Base-by-base conservation (phyloP, 1,140 invertebrate species). In the Drosophila simulans region DNA sequence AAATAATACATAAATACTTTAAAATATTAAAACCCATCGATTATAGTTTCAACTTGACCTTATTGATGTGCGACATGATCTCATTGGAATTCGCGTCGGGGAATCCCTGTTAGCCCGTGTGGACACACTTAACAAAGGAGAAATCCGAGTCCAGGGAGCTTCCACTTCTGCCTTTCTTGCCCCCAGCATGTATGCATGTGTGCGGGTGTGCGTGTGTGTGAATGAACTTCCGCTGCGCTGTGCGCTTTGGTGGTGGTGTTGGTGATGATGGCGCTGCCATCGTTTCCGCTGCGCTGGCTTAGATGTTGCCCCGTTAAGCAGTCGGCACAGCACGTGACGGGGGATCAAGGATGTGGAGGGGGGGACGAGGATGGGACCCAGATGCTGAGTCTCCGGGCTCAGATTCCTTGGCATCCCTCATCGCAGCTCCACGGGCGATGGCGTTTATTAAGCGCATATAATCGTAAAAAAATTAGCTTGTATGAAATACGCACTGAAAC, bases 381-480 rank as follows among this genome's bases (percentile, higher is more conserved):
- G 42, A 39, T 56, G 64, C 49, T 17, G 68, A 49, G 64, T 35
- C 64, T 57, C 65, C 27, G 43, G 20, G 34, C 34, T 27, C 12
- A 12, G 64, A 68, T 68, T 78, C 69, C 64, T 34, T 62, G 71
- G 75, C 57, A 79, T 58, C 48, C 62, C 42, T 49, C 40, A 64
- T 46, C 34, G 60, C 37, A 43, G 71, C 79, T 82, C 62, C 62
- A 82, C 68, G 40, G 78, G 60, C 70, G 39, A 53, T 75, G 55
- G 72, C 58, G 69, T 78, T 82, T 82, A 82, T 82, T 78, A 82
- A 77, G 58, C 64, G 68, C 62, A 74, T 77, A 82, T 82, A 77
- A 82, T 74, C 79, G 69, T 82, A 82, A 82, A 82, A 77, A 82
- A 78, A 82, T 82, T 82, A 82, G 80, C 79, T 73, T 63, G 62